Evolutionary conservation across 2,797 vertebrate species (phyloP).

Genomic region (Aplochiton taeniatus): DNA sequence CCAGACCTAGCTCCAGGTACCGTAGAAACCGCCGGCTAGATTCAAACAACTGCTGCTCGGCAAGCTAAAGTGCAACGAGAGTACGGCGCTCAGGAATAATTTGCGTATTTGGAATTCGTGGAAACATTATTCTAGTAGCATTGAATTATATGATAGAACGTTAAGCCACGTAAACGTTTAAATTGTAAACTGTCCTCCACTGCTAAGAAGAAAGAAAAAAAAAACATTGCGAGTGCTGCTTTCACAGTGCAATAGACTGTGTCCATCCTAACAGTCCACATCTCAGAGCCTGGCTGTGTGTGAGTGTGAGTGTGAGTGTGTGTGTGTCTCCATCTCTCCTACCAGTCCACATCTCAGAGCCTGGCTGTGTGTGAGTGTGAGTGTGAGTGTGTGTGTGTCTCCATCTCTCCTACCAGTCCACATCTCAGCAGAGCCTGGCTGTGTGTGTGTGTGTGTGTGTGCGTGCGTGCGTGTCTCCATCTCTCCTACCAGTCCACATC

Average conservation of each 20-base stretch:
- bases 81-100: too few species aligned
- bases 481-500: slow-evolving; percentile 87
- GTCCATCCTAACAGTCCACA: slow-evolving; percentile 84
- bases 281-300: slow-evolving; percentile 76
- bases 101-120: background rate
- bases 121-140: background rate
- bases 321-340: too few species aligned
- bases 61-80: slow-evolving; percentile 72
- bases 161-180: background rate
- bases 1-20: slow-evolving; percentile 84
- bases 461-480: too few species aligned
- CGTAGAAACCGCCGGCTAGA: slow-evolving; percentile 86
- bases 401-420: slow-evolving; percentile 84
- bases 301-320: too few species aligned
- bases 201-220: too few species aligned
- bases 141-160: background rate
- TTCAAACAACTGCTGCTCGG: slow-evolving; percentile 91
- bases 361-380: slow-evolving; percentile 58
- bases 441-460: too few species aligned
- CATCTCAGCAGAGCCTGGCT: slow-evolving; percentile 86
- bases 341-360: slow-evolving; percentile 88
- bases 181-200: too few species aligned
- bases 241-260: too few species aligned
- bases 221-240: too few species aligned
- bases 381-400: too few species aligned